phyloP scores from a whole-genome alignment of 2,888 invertebrate genomes.

The Lasius fuliginosus region DNA sequence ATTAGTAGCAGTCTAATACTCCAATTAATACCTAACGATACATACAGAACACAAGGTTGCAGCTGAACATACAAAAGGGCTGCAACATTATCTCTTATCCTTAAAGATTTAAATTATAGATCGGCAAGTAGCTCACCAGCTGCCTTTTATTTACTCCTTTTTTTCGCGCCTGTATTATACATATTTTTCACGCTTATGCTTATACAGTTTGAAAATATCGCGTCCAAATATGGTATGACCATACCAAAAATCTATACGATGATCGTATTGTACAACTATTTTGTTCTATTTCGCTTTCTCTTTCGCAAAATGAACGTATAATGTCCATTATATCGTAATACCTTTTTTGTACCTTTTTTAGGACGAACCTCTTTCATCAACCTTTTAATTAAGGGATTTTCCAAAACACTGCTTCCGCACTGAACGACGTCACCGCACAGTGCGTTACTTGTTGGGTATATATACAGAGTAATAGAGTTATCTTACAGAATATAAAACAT shows the following conservation, averaged over 20 bases:
- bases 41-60: slow-evolving; percentile 84
- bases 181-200: slow-evolving; percentile 3
- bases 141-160: slow-evolving; percentile 74
- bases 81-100: slow-evolving; percentile 79
- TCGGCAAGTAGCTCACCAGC: slow-evolving; percentile 71
- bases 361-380: slow-evolving; percentile 19
- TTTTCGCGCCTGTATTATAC: slow-evolving; percentile 22
- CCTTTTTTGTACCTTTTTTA: slow-evolving; percentile 22
- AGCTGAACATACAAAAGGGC: slow-evolving; percentile 86
- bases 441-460: slow-evolving; percentile 8
- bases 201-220: slow-evolving; percentile 33
- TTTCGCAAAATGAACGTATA: slow-evolving; percentile 6
- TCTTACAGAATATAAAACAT: slow-evolving; percentile 1
- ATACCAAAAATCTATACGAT: slow-evolving; percentile 28
- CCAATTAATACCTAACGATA: slow-evolving; percentile 77
- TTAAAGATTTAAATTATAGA: slow-evolving; percentile 64
- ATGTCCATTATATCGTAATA: slow-evolving; percentile 2
- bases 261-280: slow-evolving; percentile 17
- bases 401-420: slow-evolving; percentile 3
- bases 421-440: slow-evolving; percentile 28
- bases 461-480: background rate
- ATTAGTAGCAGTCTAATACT: slow-evolving; percentile 73
- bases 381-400: slow-evolving; percentile 20
- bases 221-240: slow-evolving; percentile 2
- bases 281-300: background rate